Percentiles rank a stretch among this genome's conserved stretches.
Conservation (phyloP, 2,113 vertebrate genomes). For the Lota lota region DNA sequence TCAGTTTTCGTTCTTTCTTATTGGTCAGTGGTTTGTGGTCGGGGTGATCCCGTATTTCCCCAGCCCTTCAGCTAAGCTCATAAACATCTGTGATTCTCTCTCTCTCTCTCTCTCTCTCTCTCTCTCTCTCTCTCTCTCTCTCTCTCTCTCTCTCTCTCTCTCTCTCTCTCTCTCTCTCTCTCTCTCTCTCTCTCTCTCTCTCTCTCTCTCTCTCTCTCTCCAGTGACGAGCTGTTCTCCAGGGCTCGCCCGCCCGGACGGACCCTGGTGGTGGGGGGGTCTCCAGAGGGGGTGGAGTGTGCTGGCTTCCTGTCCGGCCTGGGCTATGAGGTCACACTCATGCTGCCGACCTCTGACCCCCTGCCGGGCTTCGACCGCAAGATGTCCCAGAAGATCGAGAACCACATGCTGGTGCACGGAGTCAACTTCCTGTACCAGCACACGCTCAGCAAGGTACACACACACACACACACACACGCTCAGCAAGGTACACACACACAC, state of each 20-base stretch:
- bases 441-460: conserved; percentile 73
- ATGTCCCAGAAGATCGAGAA: conserved; percentile 79
- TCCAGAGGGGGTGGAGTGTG: conserved; percentile 82
- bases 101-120: too few relatives aligned
- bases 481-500: too few relatives aligned
- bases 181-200: background rate
- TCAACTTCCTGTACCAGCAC: conserved; percentile 73
- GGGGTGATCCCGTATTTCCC: too few relatives aligned
- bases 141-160: too few relatives aligned
- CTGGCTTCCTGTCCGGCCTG: conserved; percentile 80
- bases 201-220: background rate
- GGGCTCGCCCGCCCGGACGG: conserved; percentile 76
- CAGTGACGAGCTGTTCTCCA: conserved; percentile 84
- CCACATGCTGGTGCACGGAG: conserved; percentile 78
- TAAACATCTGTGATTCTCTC: too few relatives aligned
- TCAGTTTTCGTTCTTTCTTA: too few relatives aligned
- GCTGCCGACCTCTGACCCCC: conserved; percentile 75
- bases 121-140: too few relatives aligned
- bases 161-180: background rate
- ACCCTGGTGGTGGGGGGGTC: conserved; percentile 83
- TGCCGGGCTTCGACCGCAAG: conserved; percentile 81
- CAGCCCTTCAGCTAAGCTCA: too few relatives aligned
- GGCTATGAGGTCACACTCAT: conserved; percentile 80
- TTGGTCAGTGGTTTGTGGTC: too few relatives aligned
- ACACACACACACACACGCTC: background rate